phyloP scores from a whole-genome alignment of 2,797 vertebrate genomes.

The Manis pentadactyla region DNA sequence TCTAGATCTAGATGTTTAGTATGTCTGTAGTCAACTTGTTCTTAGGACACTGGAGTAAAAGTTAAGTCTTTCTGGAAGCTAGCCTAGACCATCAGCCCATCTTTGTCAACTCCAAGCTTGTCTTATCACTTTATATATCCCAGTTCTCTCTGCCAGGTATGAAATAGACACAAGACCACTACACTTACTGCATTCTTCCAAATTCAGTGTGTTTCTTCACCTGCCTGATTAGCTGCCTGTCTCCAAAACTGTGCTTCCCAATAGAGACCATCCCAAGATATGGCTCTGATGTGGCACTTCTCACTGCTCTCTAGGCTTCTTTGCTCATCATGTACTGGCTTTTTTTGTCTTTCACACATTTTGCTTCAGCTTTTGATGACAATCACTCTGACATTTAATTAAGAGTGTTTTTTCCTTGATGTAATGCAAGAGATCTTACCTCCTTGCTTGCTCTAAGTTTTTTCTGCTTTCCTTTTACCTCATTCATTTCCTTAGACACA shows the following conservation, averaged over 20 bases:
- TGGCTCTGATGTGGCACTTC: not conserved
- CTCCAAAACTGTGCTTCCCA: not conserved
- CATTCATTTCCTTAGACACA: conserved; percentile 51
- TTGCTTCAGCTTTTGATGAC: conserved; percentile 45
- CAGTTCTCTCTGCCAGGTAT: conserved; percentile 1
- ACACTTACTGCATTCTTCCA: not conserved
- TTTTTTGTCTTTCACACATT: conserved; percentile 40
- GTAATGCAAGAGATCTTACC: not conserved
- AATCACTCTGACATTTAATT: conserved; percentile 31
- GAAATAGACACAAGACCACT: not conserved
- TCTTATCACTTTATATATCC: not conserved
- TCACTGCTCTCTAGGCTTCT: not conserved
- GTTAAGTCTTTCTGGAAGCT: not conserved
- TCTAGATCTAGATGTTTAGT: conserved; percentile 20
- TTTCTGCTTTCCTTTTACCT: conserved; percentile 45
- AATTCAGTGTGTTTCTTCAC: conserved; percentile 40
- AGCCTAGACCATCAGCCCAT: not conserved
- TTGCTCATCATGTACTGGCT: not conserved
- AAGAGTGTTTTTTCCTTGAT: not conserved
- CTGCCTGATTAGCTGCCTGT: not conserved
- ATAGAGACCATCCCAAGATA: not conserved
- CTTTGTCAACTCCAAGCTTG: not conserved
- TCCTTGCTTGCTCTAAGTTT: conserved; percentile 32
- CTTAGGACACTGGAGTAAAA: not conserved
- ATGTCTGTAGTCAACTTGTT: conserved; percentile 20